Base-by-base conservation (phyloP, 2,797 vertebrate species). In the Alcedo atthis region DNA sequence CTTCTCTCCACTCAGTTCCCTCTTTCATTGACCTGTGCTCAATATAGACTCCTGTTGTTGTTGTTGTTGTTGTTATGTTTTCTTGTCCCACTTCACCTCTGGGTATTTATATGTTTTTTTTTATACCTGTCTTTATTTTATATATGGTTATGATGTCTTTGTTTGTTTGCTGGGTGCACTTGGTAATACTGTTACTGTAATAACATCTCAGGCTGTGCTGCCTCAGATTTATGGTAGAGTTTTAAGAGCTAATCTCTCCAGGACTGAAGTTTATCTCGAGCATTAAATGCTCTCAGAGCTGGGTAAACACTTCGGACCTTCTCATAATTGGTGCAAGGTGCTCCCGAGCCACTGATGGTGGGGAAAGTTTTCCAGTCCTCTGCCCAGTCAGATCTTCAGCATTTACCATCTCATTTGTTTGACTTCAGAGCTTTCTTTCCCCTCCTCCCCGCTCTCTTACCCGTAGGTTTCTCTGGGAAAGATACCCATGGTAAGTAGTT, bases 101-200 rank as follows among this genome's bases (percentile, higher is more conserved):
- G 77, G 48, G 45, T 93, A 54, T 94, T 95, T 51, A 64, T 81
- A 94, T 16, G 25, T 69, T 81, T 95, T 37, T 69, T 63, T 69
- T 16, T n/a, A 79, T 79, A 81, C 92, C 87, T 90, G 90, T 95
- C 81, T 96, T 97, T 95, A 22, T 94, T 96, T 97, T 94, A 79
- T 94, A 70, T 88, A 43, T 83, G 55, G 64, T 79, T 95, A 49
- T 88, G 87, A 79, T 84, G 90, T 87, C 77, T 90, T 75, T 82
- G 87, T 91, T 58, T 87, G 92, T 94, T 96, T 87, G 92, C 90
- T 95, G 93, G 95, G 88, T 94, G 86, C 92, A 91, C 83, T 93
- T 40, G 53, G 73, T 67, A 53, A 75, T 55, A 51, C 84, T 74
- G 71, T 86, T 95, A 54, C 32, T 93, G 57, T 86, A 89, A 81